Conservation (phyloP, 2,888 invertebrate species). For the Philhelius pedissequus region DNA sequence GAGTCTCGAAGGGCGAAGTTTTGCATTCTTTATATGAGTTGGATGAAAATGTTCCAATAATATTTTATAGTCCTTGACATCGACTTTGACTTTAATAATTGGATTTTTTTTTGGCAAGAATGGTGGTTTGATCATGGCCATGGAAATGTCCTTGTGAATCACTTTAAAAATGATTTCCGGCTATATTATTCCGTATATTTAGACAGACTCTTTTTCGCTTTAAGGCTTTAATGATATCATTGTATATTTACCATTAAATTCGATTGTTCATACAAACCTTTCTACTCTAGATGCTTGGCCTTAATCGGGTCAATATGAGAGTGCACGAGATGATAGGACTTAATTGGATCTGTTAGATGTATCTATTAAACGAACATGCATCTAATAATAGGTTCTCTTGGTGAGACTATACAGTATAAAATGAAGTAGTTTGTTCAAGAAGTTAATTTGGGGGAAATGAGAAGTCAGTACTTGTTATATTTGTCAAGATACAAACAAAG, state of each 20-base stretch:
- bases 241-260: neutral
- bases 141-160: slow-evolving; percentile 9
- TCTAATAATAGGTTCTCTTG: neutral
- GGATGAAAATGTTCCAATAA: slow-evolving; percentile 2
- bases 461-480: neutral
- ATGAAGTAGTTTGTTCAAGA: neutral
- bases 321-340: neutral
- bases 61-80: slow-evolving; percentile 22
- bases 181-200: neutral
- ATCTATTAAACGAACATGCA: neutral
- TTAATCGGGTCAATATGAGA: neutral
- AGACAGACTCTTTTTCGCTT: neutral
- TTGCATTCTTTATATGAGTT: slow-evolving; percentile 18
- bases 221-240: neutral
- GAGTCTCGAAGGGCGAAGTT: slow-evolving; percentile 21
- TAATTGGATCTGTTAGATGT: neutral
- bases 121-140: neutral
- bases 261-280: neutral
- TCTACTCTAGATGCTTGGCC: neutral
- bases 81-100: slow-evolving; percentile 1
- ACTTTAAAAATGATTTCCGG: neutral
- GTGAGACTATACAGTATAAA: neutral
- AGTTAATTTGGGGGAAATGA: neutral
- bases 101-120: neutral
- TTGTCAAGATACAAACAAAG: neutral